These are phyloP conservation scores for Eulemur rubriventer DNA, from an alignment of 2,797 vertebrate species.

Conservation along the genomic window DNA sequence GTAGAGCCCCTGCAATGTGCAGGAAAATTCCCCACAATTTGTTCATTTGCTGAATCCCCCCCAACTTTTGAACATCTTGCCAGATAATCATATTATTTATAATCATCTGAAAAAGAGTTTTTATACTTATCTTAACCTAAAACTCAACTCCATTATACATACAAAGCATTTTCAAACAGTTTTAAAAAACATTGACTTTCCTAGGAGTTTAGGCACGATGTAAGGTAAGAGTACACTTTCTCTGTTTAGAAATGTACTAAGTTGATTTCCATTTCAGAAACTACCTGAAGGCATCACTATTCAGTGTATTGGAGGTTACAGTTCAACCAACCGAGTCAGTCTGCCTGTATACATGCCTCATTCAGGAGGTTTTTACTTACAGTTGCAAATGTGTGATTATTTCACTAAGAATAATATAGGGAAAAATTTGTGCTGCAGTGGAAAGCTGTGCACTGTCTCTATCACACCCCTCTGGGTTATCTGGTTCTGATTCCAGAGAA, in stretches of 20 bases:
- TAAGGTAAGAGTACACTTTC: not conserved
- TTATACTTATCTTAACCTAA: not conserved
- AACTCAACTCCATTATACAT: not conserved
- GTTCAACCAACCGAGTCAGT: not conserved
- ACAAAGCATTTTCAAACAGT: not conserved
- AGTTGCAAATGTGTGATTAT: not conserved
- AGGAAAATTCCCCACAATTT: not conserved
- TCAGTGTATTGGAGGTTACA: not conserved
- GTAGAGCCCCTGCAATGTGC: not conserved
- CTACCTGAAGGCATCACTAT: not conserved
- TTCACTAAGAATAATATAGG: not conserved
- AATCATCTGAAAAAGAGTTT: not conserved
- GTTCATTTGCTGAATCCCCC: not conserved
- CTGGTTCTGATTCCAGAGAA: not conserved
- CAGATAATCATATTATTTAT: not conserved
- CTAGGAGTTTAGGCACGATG: not conserved
- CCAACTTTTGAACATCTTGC: not conserved
- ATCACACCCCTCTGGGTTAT: not conserved
- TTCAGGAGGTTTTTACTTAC: not conserved
- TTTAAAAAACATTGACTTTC: not conserved
- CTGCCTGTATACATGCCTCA: not conserved
- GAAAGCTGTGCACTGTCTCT: not conserved
- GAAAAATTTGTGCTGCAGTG: not conserved
- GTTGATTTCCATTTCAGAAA: slow-evolving; percentile 9
- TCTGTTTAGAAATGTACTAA: not conserved